Base-by-base conservation (phyloP, 2,888 invertebrate species). In the Tubiluchus corallicola region DNA sequence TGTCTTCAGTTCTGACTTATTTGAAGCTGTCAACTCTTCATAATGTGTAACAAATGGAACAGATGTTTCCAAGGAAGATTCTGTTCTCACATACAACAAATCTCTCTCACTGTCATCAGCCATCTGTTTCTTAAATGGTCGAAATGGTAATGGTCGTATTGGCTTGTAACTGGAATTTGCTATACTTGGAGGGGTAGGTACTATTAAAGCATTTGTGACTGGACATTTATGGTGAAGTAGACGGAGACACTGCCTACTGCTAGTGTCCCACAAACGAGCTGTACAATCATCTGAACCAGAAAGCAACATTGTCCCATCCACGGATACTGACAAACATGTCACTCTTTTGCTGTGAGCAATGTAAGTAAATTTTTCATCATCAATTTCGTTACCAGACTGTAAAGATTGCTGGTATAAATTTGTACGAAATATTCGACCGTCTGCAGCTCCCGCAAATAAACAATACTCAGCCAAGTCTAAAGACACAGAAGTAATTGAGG, bases 221-320 rank as follows among this genome's bases (percentile, higher is more conserved):
- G 74, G 61, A n/a, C 79, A 81, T 63, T 79, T 81, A 52, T 80
- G 80, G 37, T 70, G 47, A 64, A 50, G 82, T 68, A 41, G 75
- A 52, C 76, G 72, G 2, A 82, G 61, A 41, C 80, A 73, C 59
- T 85, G 82, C 47, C 73, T 70, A 59, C 81, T 84, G 3, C 67
- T 65, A 45, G 84, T 73, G 53, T 87, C 78, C 87, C 88, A 90
- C 17, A 85, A 58, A 50, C 76, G 74, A 0, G 84, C 76, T 47
- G 70, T 71, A 41, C 73, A 73, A 65, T 83, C 83, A 48, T 73
- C 71, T 0, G 79, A 77, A 0, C 80, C 85, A 0, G 87, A 83
- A 44, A 80, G 68, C 18, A 90, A 60, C 13, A 73, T 72, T 38
- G 71, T 71, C 3, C 79, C 79, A 59, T 79, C 77, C 29, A 75